Percentiles rank a stretch among this genome's conserved stretches.
These are phyloP conservation scores for Gypaetus barbatus DNA, from an alignment of 2,797 vertebrate species.

Conservation along the genomic window DNA sequence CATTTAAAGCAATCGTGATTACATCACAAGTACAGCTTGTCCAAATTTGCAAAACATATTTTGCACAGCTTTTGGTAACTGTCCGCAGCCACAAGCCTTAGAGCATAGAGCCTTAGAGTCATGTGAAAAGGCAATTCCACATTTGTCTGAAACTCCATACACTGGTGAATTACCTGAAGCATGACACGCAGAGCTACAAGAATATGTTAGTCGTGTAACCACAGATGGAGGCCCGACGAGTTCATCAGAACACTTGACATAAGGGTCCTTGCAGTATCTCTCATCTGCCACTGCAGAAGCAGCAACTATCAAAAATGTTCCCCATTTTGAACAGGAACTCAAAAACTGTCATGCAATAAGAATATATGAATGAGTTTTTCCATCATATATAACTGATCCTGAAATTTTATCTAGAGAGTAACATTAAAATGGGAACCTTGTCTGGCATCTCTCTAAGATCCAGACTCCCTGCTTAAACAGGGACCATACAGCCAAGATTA, in stretches of 20 bases:
- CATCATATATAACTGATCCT: neutral
- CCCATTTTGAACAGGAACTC: neutral
- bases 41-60: neutral
- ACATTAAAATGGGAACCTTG: neutral
- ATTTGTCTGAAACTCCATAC: neutral
- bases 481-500: neutral
- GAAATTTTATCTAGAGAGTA: neutral
- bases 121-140: neutral
- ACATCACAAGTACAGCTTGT: neutral
- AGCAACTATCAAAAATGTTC: neutral
- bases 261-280: neutral
- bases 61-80: neutral
- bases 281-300: neutral
- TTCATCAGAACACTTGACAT: neutral
- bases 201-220: neutral
- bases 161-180: neutral
- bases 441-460: neutral
- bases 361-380: neutral
- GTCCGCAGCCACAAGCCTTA: neutral
- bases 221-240: neutral
- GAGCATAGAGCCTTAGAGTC: neutral
- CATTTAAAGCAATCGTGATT: neutral
- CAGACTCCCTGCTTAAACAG: neutral
- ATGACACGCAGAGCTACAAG: neutral
- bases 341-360: neutral